phyloP scores from a whole-genome alignment of 2,888 invertebrate species.

The Drosophila nigricruria region DNA sequence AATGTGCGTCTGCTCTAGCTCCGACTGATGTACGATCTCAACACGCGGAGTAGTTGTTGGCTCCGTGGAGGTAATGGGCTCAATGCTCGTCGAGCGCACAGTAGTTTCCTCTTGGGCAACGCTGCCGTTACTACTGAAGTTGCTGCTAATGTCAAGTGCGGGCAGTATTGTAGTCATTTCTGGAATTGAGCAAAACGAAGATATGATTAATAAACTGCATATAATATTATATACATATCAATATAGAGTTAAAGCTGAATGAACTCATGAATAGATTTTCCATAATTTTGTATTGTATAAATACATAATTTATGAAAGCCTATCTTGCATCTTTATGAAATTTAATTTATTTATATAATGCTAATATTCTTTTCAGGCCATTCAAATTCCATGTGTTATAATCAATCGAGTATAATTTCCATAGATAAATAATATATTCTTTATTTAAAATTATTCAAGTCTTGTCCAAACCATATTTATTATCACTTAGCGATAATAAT shows the following conservation, averaged over 20 bases:
- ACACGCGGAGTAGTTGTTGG: constrained; percentile 81
- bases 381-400: no score
- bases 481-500: constrained; percentile 2
- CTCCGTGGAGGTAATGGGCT: constrained; percentile 82
- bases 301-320: background rate
- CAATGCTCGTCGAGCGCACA: constrained; percentile 78
- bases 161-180: constrained; percentile 36
- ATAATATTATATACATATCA: background rate
- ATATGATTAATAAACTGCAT: background rate
- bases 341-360: background rate
- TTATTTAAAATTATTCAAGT: background rate
- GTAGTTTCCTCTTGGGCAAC: constrained; percentile 40
- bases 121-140: constrained; percentile 1
- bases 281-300: background rate
- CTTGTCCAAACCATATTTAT: background rate
- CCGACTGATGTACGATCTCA: constrained; percentile 47
- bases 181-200: constrained; percentile 9
- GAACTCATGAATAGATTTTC: background rate
- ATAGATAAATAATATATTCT: background rate
- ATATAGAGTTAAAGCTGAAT: background rate
- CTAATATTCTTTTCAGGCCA: background rate
- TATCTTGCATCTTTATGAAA: background rate
- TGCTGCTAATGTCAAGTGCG: constrained; percentile 2
- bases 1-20: constrained; percentile 59
- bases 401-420: background rate